Percentiles rank a stretch among this genome's conserved stretches.
These are phyloP conservation scores for Bos javanicus DNA, from an alignment of 2,113 vertebrate species.

Conservation along the genomic window DNA sequence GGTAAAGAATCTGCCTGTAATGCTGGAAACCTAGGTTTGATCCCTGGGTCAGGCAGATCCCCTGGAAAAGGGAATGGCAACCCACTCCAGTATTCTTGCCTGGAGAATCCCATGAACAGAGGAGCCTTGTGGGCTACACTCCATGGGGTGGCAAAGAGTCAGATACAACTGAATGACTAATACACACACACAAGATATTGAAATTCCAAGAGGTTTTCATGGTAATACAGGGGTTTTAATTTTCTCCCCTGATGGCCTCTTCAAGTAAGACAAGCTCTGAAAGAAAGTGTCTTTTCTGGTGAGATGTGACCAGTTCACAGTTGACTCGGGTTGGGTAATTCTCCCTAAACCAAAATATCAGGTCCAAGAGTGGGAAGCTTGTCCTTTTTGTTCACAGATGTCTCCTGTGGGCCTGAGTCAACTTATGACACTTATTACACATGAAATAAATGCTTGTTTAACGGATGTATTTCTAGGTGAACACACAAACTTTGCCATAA, in stretches of 20 bases:
- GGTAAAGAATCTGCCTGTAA: not conserved
- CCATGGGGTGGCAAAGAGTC: not conserved
- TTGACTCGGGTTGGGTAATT: fast-evolving
- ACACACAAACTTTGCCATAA: not conserved
- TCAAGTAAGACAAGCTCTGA: not conserved
- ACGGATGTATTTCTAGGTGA: not conserved
- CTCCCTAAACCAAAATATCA: not conserved
- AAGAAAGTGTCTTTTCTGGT: not conserved
- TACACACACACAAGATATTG: not conserved
- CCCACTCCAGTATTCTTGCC: not conserved
- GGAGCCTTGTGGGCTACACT: not conserved
- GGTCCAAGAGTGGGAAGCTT: not conserved
- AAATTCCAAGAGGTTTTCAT: not conserved
- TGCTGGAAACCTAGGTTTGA: not conserved
- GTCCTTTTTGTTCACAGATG: not conserved
- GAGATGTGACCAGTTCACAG: not conserved
- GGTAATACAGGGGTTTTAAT: not conserved
- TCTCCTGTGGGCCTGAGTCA: not conserved
- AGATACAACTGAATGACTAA: not conserved
- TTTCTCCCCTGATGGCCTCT: not conserved
- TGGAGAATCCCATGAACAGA: not conserved
- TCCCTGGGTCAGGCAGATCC: not conserved
- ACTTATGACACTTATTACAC: not conserved
- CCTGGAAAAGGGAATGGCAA: not conserved
- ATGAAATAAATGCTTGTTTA: not conserved